Evolutionary conservation across 2,888 invertebrate species (phyloP), one percentile per base, ranked within the genome.

Genomic region (Spisula subtruncata): DNA sequence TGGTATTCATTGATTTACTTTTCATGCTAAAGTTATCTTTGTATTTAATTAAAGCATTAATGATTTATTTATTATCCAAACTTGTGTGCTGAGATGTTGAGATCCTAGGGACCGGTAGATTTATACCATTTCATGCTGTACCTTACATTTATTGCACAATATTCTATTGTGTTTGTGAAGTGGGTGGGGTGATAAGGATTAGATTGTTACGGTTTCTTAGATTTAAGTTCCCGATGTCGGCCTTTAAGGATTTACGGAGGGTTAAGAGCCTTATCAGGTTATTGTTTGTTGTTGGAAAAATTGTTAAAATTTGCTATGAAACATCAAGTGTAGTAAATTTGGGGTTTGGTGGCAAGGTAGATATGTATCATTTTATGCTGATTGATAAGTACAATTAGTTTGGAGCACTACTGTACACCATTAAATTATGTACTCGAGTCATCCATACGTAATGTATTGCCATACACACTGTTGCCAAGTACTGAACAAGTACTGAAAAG

Each of bases 161-260:
- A n/a, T 4, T n/a, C 25, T 12, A 66, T 66, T 66, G 60, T 66
- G 60, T 66, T 66, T 8, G 5, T 66, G 60, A 66, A 66, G 60
- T 66, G 60, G 60, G 60, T 66, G 60, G n/a, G 4, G 41, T 41
- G 60, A 66, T 25, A 66, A 25, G 60, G 60, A 66, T 66, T 25
- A 0, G 1, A 66, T 66, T 66, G 60, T 66, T 66, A 10, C 1
- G 10, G 1, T 4, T 5, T n/a, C 60, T 41, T 66, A 66, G 60
- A 25, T n/a, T 66, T 25, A n/a, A 66, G 60, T 66, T 66, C n/a
- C 25, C 20, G 46, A 89, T 91, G 91, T 60, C 89, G 48, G 85
- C 85, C 80, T 91, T 91, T 81, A 91, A 87, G 87, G 89, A 89
- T 89, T 91, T 91, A 71, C 83, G 83, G 25, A 91, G 89, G 83